phyloP scores from a whole-genome alignment of 2,888 invertebrate species.

The Capitulum mitella region DNA sequence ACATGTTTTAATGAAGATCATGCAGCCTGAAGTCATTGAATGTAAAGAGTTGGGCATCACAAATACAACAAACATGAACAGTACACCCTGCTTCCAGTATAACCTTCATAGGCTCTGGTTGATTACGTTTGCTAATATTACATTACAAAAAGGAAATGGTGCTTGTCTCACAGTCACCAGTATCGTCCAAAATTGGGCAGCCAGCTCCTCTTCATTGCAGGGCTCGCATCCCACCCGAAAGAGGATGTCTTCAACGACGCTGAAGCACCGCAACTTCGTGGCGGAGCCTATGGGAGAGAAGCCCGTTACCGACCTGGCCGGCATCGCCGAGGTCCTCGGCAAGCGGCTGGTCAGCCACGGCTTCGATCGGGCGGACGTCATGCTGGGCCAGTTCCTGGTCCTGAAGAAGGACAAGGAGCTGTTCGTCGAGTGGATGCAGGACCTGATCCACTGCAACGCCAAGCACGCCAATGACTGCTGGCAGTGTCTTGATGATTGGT shows the following conservation, averaged over 20 bases:
- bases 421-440: slow-evolving; percentile 97
- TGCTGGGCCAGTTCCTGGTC: slow-evolving; percentile 91
- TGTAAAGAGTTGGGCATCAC: too few relatives aligned
- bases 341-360: slow-evolving; percentile 74
- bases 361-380: slow-evolving; percentile 97
- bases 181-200: too few relatives aligned
- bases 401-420: slow-evolving; percentile 91
- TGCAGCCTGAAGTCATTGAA: too few relatives aligned
- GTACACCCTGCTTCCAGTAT: too few relatives aligned
- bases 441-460: slow-evolving; percentile 77
- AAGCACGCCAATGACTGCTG: slow-evolving; percentile 92
- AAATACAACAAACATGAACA: too few relatives aligned
- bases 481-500: slow-evolving; percentile 94
- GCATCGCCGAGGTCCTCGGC: slow-evolving; percentile 89
- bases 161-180: too few relatives aligned
- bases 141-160: too few relatives aligned
- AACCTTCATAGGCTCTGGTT: too few relatives aligned
- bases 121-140: too few relatives aligned
- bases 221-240: too few relatives aligned
- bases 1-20: too few relatives aligned
- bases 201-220: too few relatives aligned
- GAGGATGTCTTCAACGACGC: slow-evolving; percentile 79
- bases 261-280: slow-evolving; percentile 87
- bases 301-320: slow-evolving; percentile 86
- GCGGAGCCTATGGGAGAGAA: slow-evolving; percentile 94